Evolutionary conservation across 2,113 vertebrate genomes (phyloP).

Genomic region (Pedionomus torquatus): DNA sequence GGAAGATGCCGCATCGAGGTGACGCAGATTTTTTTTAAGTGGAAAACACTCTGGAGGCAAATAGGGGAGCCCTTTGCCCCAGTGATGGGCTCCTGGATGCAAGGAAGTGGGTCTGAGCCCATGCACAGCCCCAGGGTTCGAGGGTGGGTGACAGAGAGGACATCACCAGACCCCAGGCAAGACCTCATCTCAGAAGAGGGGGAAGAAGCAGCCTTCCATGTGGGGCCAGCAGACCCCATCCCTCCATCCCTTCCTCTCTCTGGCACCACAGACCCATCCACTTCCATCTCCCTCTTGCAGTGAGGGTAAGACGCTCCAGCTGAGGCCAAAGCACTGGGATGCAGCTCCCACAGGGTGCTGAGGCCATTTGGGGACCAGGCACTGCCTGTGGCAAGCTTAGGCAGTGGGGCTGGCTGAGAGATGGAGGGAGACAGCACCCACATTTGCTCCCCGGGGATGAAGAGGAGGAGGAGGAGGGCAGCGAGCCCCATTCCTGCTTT

Average conservation of each 20-base stretch:
- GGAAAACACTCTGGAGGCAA: background rate
- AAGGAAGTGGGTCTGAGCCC: background rate
- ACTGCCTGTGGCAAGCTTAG: background rate
- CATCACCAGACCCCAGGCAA: rapidly evolving
- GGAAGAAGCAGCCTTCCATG: background rate
- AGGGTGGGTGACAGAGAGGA: background rate
- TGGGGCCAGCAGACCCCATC: rapidly evolving
- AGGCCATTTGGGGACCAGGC: background rate
- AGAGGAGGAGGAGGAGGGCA: background rate
- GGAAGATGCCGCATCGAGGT: background rate
- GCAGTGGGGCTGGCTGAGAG: too few relatives aligned
- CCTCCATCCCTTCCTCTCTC: background rate
- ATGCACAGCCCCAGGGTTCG: rapidly evolving
- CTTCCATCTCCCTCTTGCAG: background rate
- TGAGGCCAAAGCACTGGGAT: rapidly evolving
- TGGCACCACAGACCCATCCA: background rate
- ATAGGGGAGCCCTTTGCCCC: background rate
- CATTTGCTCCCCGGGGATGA: background rate
- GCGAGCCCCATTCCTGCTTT: background rate
- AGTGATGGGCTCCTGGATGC: rapidly evolving
- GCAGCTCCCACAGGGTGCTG: background rate
- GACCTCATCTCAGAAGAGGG: background rate
- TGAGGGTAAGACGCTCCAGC: rapidly evolving
- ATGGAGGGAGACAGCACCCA: rapidly evolving
- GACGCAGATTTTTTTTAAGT: background rate